Base-by-base conservation (phyloP, 2,797 vertebrate species). In the Poeciliopsis gracilis region DNA sequence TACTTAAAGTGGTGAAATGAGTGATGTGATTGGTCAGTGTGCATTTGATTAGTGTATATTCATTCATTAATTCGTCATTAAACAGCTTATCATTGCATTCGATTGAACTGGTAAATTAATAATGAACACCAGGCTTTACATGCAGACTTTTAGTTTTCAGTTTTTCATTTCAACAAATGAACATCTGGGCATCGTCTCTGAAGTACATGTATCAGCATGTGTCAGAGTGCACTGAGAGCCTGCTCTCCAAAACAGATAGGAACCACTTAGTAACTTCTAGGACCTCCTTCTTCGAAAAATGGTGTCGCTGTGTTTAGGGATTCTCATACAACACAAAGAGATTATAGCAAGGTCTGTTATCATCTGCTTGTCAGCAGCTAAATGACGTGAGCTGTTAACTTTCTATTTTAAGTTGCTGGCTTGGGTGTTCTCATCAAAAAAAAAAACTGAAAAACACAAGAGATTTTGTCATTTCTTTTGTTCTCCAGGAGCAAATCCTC, bases 341-440 rank as follows among this genome's bases (percentile, higher is more conserved):
- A 97, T 97, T 96, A 96, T 92, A 90, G 86, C 85, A 67, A 33
- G 89, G 90, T 84, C 94, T 95, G 94, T 95, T 95, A 94, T 95
- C 95, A 93, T 76, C 87, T 87, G 93, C 89, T 95, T 96, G 96
- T 97, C 96, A 96, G 92, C 92, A 89, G 89, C 94, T 92, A 96
- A 95, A 94, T 95, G 95, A 96, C 93, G 93, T 73, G 82, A 95
- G 94, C 95, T 96, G 96, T 96, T 97, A 97, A 95, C 96, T 95
- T 97, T 97, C 96, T 97, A 85, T 93, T 95, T 89, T 96, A 95
- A 96, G 96, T 94, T 92, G 90, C 82, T 92, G 92, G 92, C 85
- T 90, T 86, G 90, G 88, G 89, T 89, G 93, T 95, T 91, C 86
- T 85, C 66, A 81, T 93, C 77, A 84, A 90, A 95, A 95, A 89